Evolutionary conservation across 2,888 invertebrate species (phyloP).

Genomic region (Pandemis cinnamomeana): DNA sequence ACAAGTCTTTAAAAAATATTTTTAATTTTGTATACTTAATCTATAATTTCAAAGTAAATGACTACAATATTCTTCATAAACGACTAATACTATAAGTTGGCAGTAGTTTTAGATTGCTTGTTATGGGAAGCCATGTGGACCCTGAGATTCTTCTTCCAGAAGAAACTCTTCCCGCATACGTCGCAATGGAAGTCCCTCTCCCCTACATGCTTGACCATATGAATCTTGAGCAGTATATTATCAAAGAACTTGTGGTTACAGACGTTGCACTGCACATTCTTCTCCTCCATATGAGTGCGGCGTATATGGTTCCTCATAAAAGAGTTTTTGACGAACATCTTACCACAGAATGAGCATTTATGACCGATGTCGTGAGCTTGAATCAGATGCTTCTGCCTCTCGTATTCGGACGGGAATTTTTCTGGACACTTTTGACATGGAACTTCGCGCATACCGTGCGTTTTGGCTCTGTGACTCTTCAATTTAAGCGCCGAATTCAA

Average conservation of each 20-base stretch:
- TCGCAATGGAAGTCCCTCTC: conserved; percentile 80
- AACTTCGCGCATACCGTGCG: conserved; percentile 41
- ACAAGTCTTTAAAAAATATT: background rate
- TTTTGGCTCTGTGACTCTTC: conserved; percentile 43
- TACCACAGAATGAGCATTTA: conserved; percentile 46
- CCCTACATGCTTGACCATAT: conserved; percentile 75
- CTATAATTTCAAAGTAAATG: background rate
- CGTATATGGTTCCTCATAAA: conserved; percentile 60
- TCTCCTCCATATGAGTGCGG: conserved; percentile 59
- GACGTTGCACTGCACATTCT: conserved; percentile 58
- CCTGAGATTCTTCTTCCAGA: conserved; percentile 82
- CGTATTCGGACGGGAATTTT: conserved; percentile 44
- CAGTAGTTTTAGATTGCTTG: conserved; percentile 37
- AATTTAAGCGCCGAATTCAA: conserved; percentile 37
- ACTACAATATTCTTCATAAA: background rate
- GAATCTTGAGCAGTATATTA: conserved; percentile 57
- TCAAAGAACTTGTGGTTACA: conserved; percentile 63
- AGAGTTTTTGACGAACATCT: conserved; percentile 48
- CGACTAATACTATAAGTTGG: conserved; percentile 28
- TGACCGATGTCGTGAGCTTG: conserved; percentile 45
- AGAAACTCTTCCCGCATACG: conserved; percentile 79
- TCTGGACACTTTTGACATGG: conserved; percentile 44
- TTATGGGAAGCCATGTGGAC: conserved; percentile 67
- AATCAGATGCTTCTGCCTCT: conserved; percentile 42
- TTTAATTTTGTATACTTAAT: background rate